Percentiles rank a stretch among this genome's conserved stretches.
These are phyloP conservation scores for Himalopsyche kuldschensis DNA, from an alignment of 2,888 invertebrate genomes.

Conservation along the genomic window DNA sequence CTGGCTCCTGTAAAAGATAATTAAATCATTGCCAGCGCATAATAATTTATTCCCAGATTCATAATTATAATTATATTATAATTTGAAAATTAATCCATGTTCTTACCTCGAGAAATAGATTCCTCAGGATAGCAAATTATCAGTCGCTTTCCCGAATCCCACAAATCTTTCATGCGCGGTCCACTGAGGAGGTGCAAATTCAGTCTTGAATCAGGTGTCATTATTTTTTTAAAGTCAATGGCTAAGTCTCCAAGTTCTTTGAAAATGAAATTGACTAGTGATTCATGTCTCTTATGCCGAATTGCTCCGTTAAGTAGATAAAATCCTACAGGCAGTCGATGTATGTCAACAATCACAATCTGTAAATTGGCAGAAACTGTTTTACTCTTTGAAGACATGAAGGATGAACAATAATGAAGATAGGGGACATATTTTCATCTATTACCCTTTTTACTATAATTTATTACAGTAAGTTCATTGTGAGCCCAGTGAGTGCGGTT, in stretches of 20 bases:
- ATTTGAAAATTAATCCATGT: neutral
- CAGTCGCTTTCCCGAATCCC: constrained; percentile 54
- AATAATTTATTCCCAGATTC: neutral
- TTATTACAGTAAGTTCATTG: too few relatives aligned
- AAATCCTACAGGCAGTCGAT: constrained; percentile 77
- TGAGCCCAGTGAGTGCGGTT: too few relatives aligned
- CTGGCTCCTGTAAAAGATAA: constrained; percentile 52
- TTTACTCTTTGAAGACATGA: neutral
- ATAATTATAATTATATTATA: neutral
- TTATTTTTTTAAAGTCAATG: constrained; percentile 45
- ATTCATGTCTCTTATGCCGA: constrained; percentile 49
- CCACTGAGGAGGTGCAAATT: constrained; percentile 42
- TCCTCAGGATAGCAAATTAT: constrained; percentile 61
- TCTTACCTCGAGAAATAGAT: constrained; percentile 13
- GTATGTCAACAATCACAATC: constrained; percentile 80
- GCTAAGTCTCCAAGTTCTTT: constrained; percentile 58
- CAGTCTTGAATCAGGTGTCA: neutral
- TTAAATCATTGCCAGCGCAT: neutral
- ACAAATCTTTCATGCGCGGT: constrained; percentile 55
- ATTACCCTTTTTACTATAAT: too few relatives aligned
- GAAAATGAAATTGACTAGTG: constrained; percentile 55
- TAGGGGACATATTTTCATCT: too few relatives aligned
- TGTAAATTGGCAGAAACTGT: constrained; percentile 39
- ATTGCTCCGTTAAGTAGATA: constrained; percentile 44
- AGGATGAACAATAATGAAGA: neutral